Conservation (phyloP, 2,113 vertebrate genomes). For the Arothron firmamentum region DNA sequence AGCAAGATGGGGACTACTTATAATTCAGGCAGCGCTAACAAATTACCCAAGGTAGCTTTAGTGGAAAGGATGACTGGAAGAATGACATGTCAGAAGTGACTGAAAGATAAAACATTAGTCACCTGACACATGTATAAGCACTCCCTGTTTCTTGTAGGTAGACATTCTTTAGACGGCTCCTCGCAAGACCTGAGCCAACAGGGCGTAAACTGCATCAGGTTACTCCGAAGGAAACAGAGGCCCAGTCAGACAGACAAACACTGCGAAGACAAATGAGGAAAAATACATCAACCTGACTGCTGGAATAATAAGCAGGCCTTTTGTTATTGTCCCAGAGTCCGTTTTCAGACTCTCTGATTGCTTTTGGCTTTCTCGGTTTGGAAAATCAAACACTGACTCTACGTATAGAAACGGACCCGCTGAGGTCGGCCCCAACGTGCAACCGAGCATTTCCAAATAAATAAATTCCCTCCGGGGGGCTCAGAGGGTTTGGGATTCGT, state of each 20-base stretch:
- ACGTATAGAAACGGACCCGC: slow-evolving; percentile 10
- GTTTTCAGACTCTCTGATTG: slow-evolving; percentile 32
- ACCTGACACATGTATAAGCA: background rate
- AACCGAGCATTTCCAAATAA: background rate
- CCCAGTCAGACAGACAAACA: slow-evolving; percentile 27
- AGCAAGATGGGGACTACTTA: background rate
- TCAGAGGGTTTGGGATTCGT: slow-evolving; percentile 17
- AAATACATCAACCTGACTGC: slow-evolving; percentile 10
- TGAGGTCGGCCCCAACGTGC: slow-evolving; percentile 7
- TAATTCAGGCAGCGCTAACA: background rate
- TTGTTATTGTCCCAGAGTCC: slow-evolving; percentile 31
- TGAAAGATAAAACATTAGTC: slow-evolving; percentile 13
- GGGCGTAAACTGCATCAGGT: slow-evolving; percentile 32
- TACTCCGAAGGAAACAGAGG: slow-evolving; percentile 3
- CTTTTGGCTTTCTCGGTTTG: slow-evolving; percentile 18
- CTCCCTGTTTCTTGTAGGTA: slow-evolving; percentile 12
- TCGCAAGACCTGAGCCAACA: slow-evolving; percentile 13
- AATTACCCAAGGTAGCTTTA: background rate
- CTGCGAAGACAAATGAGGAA: slow-evolving; percentile 27
- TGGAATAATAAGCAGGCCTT: slow-evolving; percentile 30
- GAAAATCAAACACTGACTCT: slow-evolving; percentile 42
- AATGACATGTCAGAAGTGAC: slow-evolving; percentile 1
- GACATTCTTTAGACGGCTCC: slow-evolving; percentile 21
- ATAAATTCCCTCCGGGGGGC: background rate
- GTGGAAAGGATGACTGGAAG: background rate